Percentiles rank a stretch among this genome's conserved stretches.
Evolutionary conservation across 2,113 vertebrate species (phyloP).

Genomic region (Paracanthobrama guichenoti): DNA sequence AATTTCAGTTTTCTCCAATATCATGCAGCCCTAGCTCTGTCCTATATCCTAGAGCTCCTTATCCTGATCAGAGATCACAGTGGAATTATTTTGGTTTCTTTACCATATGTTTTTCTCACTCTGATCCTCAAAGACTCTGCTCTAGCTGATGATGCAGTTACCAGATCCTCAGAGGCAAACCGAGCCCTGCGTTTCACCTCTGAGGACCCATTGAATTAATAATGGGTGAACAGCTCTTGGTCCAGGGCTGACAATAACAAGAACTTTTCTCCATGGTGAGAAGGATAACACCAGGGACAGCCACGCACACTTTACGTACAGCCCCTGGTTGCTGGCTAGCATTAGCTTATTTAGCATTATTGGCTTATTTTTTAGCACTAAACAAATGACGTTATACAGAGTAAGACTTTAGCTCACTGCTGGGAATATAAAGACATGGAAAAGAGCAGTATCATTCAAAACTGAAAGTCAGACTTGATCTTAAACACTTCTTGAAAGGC

Average conservation of each 20-base stretch:
- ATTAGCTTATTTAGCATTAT: too few species aligned
- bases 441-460: background rate
- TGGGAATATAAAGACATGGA: background rate
- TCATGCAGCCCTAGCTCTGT: too few species aligned
- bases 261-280: conserved; percentile 34
- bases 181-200: conserved; percentile 35
- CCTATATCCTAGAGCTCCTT: background rate
- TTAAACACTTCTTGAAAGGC: background rate
- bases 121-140: background rate
- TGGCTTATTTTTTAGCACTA: conserved; percentile 3
- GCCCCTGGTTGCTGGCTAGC: background rate
- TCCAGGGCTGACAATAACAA: conserved; percentile 35
- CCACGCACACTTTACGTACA: background rate
- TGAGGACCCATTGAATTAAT: conserved; percentile 48
- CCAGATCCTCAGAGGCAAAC: conserved; percentile 37
- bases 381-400: background rate
- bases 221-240: conserved; percentile 40
- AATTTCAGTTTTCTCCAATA: too few species aligned
- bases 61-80: background rate
- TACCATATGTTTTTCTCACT: conserved; percentile 8
- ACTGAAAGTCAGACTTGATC: background rate
- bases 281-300: background rate
- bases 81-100: background rate
- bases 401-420: background rate
- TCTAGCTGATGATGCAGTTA: background rate